Evolutionary conservation across 1,140 invertebrate species (phyloP), one percentile per base, ranked within the genome.

Genomic region (Diorhabda sublineata): DNA sequence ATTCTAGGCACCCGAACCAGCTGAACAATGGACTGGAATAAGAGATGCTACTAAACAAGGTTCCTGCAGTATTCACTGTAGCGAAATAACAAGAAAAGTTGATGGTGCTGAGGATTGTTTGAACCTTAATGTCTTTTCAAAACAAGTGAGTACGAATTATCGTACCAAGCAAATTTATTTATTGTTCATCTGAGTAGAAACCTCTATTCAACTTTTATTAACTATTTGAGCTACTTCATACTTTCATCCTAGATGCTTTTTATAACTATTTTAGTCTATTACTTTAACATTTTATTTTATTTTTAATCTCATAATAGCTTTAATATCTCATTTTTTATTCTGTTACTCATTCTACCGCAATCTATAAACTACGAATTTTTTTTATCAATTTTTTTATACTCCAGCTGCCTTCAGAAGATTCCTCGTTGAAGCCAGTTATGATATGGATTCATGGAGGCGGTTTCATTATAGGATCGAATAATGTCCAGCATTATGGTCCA

Each of bases 371-470:
- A 26, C 26, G 0, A 26, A 26, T 26, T 26, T 1, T 26, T 26
- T 26, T 26, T 11, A 11, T 11, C 11, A 11, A 11, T 11, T 26
- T 1, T 26, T 26, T 26, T 26, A 26, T 26, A 26, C 26, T 52
- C n/a, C 2, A 52, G 47, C 47, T 52, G 6, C 47, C 47, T 8
- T 52, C 47, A 3, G n/a, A 3, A 2, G 47, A 52, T 8, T n/a
- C 2, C 2, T 6, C 56, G 4, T 56, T 70, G 9, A 71, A 69
- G 69, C 83, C 88, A 2, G 87, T 90, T 0, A 86, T 91, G 84
- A 83, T 91, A 1, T 90, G 82, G 75, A 83, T 91, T 8, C 87
- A 90, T 68, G 87, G 87, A 5, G 90, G 90, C 64, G 85, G 80
- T 0, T 90, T 85, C 73, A 79, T 83, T 42, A 69, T 73, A 2